Base-by-base conservation (phyloP, 2,888 invertebrate species). In the Megamerina dolium region DNA sequence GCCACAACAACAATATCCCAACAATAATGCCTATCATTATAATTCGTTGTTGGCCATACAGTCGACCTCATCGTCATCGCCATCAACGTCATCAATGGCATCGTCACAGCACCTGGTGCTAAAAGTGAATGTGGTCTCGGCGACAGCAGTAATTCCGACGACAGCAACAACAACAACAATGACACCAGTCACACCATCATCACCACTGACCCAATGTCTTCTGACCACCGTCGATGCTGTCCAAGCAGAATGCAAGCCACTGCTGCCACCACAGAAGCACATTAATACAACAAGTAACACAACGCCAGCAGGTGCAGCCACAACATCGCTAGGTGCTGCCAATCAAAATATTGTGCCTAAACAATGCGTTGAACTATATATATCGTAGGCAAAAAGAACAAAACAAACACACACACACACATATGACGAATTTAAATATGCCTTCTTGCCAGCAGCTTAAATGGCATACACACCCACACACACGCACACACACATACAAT, bases 301-400 rank as follows among this genome's bases (percentile, higher is more conserved):
- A 29, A 14, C 34, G 14, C 27, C 41, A 16, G n/a, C 40, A n/a
- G 35, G 23, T 2, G 19, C 39, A 9, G 42, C 50, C 35, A 48
- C 53, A 41, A 29, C 21, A 21, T 34, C 31, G 18, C 16, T 32
- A 17, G 31, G 30, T 30, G 27, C 41, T 13, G 45, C n/a, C n/a
- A n/a, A n/a, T 46, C 35, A 42, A 19, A 8, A 8, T 8, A 33
- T 27, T 5, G 36, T 37, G 29, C 29, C 45, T 29, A 64, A 66
- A 37, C 54, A 57, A 40, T 64, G 66, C 41, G 66, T 66, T 27
- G 66, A 65, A 50, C 55, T 65, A 30, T 65, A 54, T 38, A 65
- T 63, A 35, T 23, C 23, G 10, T 23, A 23, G 23, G 23, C 10
- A 23, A 8, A n/a, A n/a, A n/a, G n/a, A n/a, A n/a, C n/a, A n/a